Base-by-base conservation (phyloP, 2,888 invertebrate genomes). In the Hypolimnas misippus region DNA sequence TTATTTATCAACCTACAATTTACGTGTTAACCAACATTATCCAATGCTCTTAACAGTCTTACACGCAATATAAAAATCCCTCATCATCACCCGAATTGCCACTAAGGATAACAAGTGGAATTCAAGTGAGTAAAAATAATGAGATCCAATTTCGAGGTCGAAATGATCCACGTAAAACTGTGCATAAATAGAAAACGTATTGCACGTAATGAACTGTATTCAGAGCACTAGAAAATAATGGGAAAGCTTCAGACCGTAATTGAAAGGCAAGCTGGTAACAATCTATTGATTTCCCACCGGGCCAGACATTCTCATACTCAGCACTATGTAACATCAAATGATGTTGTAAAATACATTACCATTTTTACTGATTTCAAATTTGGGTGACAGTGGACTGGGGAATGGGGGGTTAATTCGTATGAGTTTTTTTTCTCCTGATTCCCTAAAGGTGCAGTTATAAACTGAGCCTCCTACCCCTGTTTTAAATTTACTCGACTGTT, bases 251-350 rank as follows among this genome's bases (percentile, higher is more conserved):
- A 29, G 25, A 12, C 29, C 49, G 49, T 49, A 49, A 49, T 49
- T 49, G 49, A 49, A 49, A 49, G 16, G 14, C 14, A 16, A 29
- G 29, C 25, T 49, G 6, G 29, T 49, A 29, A 25, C 49, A 14
- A 29, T 29, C 49, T 49, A 49, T 49, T 49, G 49, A 49, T 49
- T 49, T 49, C 49, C 49, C 49, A 49, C 25, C 25, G 49, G 49
- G 29, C 25, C 25, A 49, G 49, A 49, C n/a, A n/a, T 49, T 49
- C 46, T 25, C 49, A 49, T 19, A 19, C 19, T 49, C 49, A 46
- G 46, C 21, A 14, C 49, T n/a, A 21, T 46, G 21, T 49, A 10
- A 42, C 42, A 16, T 16, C 29, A 49, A 49, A 49, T 25, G 46
- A 25, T n/a, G 25, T 25, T 49, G n/a, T 25, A 49, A 49, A 49